A percentile compares a stretch with the other conserved stretches of the same genome.
These are phyloP conservation scores for Burhinus bistriatus DNA, from an alignment of 2,113 vertebrate species.

Conservation along the genomic window DNA sequence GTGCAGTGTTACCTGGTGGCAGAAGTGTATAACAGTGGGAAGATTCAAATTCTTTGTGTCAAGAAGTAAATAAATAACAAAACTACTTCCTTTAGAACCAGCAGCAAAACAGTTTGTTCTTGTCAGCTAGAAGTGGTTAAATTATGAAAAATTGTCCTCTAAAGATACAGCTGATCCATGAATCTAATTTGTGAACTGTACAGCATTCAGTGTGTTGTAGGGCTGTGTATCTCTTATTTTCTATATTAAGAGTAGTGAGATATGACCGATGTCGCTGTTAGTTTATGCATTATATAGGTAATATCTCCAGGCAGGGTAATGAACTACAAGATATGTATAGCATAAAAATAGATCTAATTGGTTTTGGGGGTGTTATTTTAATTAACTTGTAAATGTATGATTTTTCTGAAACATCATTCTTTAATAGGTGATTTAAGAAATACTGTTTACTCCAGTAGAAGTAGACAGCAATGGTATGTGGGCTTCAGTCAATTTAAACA, in stretches of 20 bases:
- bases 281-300: not conserved
- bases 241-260: not conserved
- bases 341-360: not conserved
- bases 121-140: slow-evolving; percentile 51
- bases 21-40: not conserved
- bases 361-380: not conserved
- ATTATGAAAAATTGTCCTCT: slow-evolving; percentile 60
- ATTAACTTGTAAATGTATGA: not conserved
- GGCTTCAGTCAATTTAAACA: not conserved
- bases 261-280: not conserved
- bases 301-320: not conserved
- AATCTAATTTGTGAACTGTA: slow-evolving; percentile 31
- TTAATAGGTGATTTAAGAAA: not conserved
- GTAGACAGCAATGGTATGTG: not conserved
- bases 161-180: not conserved
- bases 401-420: not conserved
- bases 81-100: slow-evolving; percentile 25
- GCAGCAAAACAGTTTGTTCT: slow-evolving; percentile 62
- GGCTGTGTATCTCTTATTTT: not conserved
- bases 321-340: not conserved
- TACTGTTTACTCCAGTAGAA: not conserved
- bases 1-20: not conserved
- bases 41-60: slow-evolving; percentile 41
- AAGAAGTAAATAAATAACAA: slow-evolving; percentile 62
- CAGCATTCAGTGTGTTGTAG: not conserved